Evolutionary conservation across 2,113 vertebrate species (phyloP).

Genomic region (Crotalus horridus): DNA sequence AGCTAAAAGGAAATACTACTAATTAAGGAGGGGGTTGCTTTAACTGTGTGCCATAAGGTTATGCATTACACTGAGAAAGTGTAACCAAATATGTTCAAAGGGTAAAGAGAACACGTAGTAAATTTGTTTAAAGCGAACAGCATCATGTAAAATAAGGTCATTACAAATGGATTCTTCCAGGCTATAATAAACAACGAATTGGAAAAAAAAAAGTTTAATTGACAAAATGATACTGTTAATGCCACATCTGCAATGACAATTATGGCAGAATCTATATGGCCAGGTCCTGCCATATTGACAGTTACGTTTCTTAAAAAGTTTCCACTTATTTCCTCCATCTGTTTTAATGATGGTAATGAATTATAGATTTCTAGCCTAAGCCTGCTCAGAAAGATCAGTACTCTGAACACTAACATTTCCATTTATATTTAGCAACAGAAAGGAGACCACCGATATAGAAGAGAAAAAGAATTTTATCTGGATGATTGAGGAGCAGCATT

Average conservation of each 20-base stretch:
- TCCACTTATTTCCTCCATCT: slow-evolving; percentile 39
- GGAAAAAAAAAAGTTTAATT: slow-evolving; percentile 70
- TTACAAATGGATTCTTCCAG: slow-evolving; percentile 62
- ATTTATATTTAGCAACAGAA: background rate
- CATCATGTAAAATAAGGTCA: slow-evolving; percentile 23
- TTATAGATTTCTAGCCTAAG: slow-evolving; percentile 32
- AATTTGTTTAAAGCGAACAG: slow-evolving; percentile 58
- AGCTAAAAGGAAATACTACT: slow-evolving; percentile 55
- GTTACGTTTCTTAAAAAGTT: slow-evolving; percentile 38
- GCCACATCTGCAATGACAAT: slow-evolving; percentile 48
- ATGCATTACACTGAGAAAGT: slow-evolving; percentile 62
- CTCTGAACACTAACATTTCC: slow-evolving; percentile 1
- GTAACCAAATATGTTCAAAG: slow-evolving; percentile 46
- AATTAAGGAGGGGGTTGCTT: slow-evolving; percentile 64
- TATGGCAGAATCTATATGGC: slow-evolving; percentile 52
- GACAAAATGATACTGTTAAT: slow-evolving; percentile 69
- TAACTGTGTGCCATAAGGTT: slow-evolving; percentile 61
- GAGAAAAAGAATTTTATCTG: background rate
- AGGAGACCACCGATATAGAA: background rate
- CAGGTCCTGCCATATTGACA: slow-evolving; percentile 58
- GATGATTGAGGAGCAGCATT: background rate
- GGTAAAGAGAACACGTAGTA: slow-evolving; percentile 64
- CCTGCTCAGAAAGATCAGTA: slow-evolving; percentile 10
- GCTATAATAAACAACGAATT: slow-evolving; percentile 65
- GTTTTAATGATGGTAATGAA: slow-evolving; percentile 50